phyloP scores from a whole-genome alignment of 2,113 vertebrate species.

The Cranoglanis bouderius region DNA sequence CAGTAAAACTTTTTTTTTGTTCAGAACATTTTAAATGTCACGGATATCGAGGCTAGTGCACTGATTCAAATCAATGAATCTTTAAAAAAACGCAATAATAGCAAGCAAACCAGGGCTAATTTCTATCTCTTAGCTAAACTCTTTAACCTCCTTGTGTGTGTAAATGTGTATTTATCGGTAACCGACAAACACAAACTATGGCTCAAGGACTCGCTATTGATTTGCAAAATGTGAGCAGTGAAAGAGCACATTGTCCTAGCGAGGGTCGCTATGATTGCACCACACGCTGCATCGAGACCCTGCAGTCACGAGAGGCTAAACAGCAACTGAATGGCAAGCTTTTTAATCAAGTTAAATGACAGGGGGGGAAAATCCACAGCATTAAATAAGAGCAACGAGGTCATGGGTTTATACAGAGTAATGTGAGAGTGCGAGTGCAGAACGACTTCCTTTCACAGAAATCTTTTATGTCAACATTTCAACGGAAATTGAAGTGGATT shows the following conservation, averaged over 20 bases:
- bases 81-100: neutral
- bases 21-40: neutral
- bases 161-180: neutral
- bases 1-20: neutral
- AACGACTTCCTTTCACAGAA: slow-evolving; percentile 20
- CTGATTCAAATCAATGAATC: neutral
- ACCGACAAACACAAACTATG: neutral
- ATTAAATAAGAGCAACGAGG: slow-evolving; percentile 50
- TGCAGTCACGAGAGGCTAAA: slow-evolving; percentile 38
- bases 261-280: slow-evolving; percentile 40
- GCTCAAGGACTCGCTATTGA: slow-evolving; percentile 43
- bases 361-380: neutral
- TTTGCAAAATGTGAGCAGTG: slow-evolving; percentile 27
- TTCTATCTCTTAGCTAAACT: neutral
- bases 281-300: slow-evolving; percentile 30
- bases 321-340: slow-evolving; percentile 35
- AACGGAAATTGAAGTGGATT: slow-evolving; percentile 37
- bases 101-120: neutral
- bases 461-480: slow-evolving; percentile 38
- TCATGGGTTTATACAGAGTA: slow-evolving; percentile 47
- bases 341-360: slow-evolving; percentile 47
- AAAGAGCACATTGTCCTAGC: slow-evolving; percentile 36
- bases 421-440: neutral
- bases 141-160: neutral
- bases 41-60: neutral